phyloP scores from a whole-genome alignment of 2,888 invertebrate genomes.

The Malachius bipustulatus region DNA sequence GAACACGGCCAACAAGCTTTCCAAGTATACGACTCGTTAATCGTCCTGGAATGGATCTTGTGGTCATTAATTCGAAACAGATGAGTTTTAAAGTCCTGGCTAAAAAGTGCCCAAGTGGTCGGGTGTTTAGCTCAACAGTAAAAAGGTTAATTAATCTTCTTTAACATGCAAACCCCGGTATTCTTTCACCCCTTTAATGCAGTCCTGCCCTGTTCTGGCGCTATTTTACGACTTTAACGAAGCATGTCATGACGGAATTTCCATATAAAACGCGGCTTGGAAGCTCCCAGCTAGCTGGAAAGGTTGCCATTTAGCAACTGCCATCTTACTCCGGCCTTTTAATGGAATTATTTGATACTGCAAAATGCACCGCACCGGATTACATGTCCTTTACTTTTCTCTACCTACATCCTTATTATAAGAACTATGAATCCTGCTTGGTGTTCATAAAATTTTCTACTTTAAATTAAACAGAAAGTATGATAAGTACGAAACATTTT shows the following conservation, averaged over 20 bases:
- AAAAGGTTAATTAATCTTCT: constrained; percentile 35
- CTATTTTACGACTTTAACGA: constrained; percentile 37
- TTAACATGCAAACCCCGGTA: constrained; percentile 35
- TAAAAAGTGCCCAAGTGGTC: constrained; percentile 24
- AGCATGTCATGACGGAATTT: constrained; percentile 33
- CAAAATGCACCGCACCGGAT: no score
- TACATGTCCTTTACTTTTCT: no score
- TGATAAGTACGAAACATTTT: no score
- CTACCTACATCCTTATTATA: no score
- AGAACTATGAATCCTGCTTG: no score
- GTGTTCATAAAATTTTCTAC: no score
- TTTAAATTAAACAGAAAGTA: no score
- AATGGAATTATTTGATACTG: constrained; percentile 27
- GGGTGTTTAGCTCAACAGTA: constrained; percentile 29
- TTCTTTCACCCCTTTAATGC: constrained; percentile 33
- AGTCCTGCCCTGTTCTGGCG: constrained; percentile 32
- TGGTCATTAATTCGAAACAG: constrained; percentile 22
- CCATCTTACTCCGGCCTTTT: constrained; percentile 23
- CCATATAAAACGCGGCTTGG: constrained; percentile 26
- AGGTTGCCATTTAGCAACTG: constrained; percentile 32
- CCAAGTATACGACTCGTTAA: no score
- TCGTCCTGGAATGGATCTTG: no score
- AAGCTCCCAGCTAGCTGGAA: constrained; percentile 24
- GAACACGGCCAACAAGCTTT: no score
- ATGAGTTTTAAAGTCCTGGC: constrained; percentile 16